Base-by-base conservation (phyloP, 2,113 vertebrate species). In the Phoxinus phoxinus region DNA sequence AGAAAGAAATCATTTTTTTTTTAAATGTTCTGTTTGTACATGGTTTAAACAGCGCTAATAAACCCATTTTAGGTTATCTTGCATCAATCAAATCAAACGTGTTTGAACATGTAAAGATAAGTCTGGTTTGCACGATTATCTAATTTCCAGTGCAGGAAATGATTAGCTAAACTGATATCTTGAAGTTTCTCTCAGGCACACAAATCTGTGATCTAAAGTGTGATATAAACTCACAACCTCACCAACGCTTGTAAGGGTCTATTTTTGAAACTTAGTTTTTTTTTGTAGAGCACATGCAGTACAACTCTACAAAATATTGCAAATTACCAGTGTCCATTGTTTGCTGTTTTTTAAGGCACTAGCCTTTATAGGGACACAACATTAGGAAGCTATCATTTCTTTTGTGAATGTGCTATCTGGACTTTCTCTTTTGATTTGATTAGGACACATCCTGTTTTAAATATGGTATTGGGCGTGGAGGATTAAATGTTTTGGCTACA, bases 101-200 rank as follows among this genome's bases (percentile, higher is more conserved):
- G 69, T 6, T 15, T 71, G 4, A 12, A 71, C 11, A 71, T 0
- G 2, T 35, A 27, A 44, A 73, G 41, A 78, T 1, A n/a, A 6
- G 9, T 41, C 19, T 59, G 11, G 11, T 73, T 46, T 46, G 12
- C 23, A 73, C 12, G 3, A 46, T 72, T 41, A 6, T 21, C 19
- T 41, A 5, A 41, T 41, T 17, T 59, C 6, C 53, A 41, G 19
- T 37, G 32, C 77, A 80, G 58, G 77, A 80, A 80, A 63, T 80
- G 77, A 8, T 44, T n/a, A 44, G 2, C 21, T 63, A 63, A 63
- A 27, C n/a, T 63, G 15, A 63, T 41, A 46, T 30, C 77, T 63
- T 44, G 58, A 46, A n/a, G n/a, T 32, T 32, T 32, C 32, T 32
- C 32, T 32, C 32, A 32, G 32, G 32, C 32, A 32, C 32, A 32